phyloP scores from a whole-genome alignment of 2,888 invertebrate genomes.

The Loripinus fragilis region DNA sequence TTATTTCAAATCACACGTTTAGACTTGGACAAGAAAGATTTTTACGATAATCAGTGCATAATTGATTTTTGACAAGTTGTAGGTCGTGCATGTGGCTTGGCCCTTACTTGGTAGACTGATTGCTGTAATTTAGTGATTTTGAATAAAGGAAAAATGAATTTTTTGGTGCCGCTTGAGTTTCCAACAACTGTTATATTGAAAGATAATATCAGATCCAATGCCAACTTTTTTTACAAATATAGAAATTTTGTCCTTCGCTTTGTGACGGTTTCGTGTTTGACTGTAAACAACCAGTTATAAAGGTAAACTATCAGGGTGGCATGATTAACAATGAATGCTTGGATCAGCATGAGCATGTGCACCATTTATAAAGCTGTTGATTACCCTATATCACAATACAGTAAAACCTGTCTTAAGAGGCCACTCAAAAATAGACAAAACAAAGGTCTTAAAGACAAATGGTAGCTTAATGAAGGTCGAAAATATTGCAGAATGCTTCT shows the following conservation, averaged over 20 bases:
- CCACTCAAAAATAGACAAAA: too few relatives aligned
- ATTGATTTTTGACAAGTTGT: slow-evolving; percentile 46
- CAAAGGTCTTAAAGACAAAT: too few relatives aligned
- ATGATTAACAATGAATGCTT: too few relatives aligned
- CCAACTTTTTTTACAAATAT: neutral
- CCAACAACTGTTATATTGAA: neutral
- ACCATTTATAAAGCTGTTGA: too few relatives aligned
- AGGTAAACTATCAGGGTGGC: too few relatives aligned
- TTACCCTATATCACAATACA: too few relatives aligned
- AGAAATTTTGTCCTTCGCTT: neutral
- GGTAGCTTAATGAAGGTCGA: too few relatives aligned
- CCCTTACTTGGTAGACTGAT: slow-evolving; percentile 42
- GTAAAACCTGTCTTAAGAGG: too few relatives aligned
- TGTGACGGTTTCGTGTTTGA: too few relatives aligned
- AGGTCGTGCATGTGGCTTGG: slow-evolving; percentile 41
- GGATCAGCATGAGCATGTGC: too few relatives aligned
- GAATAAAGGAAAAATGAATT: slow-evolving; percentile 37
- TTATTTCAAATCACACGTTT: slow-evolving; percentile 13
- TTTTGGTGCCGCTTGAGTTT: neutral
- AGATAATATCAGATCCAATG: slow-evolving; percentile 12
- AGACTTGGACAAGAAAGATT: slow-evolving; percentile 6
- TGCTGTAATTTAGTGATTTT: slow-evolving; percentile 48
- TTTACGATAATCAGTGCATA: neutral
- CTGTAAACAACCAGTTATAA: too few relatives aligned
- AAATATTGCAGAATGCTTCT: too few relatives aligned